Evolutionary conservation across 1,140 invertebrate species (phyloP), one percentile per base, ranked within the genome.

Genomic region (Drosophila pallidifrons): DNA sequence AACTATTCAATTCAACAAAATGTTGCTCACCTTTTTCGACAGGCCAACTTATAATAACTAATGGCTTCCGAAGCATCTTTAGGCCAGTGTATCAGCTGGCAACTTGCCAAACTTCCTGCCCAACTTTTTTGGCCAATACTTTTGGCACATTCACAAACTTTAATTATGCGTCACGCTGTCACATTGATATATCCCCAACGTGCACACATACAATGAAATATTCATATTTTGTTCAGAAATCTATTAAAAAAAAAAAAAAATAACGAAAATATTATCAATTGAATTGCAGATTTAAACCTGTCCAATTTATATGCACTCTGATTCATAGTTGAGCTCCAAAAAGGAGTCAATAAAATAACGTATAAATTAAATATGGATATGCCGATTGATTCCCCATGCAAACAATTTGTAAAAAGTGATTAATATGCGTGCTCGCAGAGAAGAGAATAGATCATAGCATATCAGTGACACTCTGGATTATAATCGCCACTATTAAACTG

Each of bases 151-250:
- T 61, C 43, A 66, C 71, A 47, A 38, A 60, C 67, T 67, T 82
- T 82, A 88, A 87, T 86, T 82, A 73, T 79, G 75, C 82, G 82
- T 76, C 82, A 82, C n/a, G 71, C 61, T 82, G 82, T 76, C 82
- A 61, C 51, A 46, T 64, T 38, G 52, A 38, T 57, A 49, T 5
- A 46, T 49, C 30, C 5, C 11, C n/a, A 58, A n/a, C 46, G 20
- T 2, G 60, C 13, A 73, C 49, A 65, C 8, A 60, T 13, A 16
- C 30, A 57, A 41, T 60, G 7, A 30, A 46, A 46, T 52, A 30
- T 63, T 11, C 38, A 41, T 35, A 43, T 41, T 41, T 41, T 8
- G 30, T 10, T 41, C 5, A 6, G 11, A 10, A 3, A n/a, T 41
- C 38, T 28, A 51, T 51, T 41, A 5, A 20, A 20, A 25, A 52